Conservation (phyloP, 2,113 vertebrate species). For the Peucedramus taeniatus region DNA sequence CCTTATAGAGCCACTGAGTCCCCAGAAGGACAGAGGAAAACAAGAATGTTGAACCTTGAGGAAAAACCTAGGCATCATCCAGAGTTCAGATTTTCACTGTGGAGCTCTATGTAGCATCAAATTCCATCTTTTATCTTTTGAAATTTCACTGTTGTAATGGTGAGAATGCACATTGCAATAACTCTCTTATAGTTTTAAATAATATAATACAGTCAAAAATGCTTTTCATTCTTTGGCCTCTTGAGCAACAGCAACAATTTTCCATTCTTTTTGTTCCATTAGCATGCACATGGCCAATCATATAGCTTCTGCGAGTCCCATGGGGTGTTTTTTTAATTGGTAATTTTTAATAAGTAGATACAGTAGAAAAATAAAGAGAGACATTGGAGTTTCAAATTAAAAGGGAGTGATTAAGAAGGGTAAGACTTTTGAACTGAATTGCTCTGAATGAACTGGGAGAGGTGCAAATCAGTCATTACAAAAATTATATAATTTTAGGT, state of each 20-base stretch:
- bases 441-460: conserved; percentile 30
- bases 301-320: neutral
- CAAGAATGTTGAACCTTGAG: neutral
- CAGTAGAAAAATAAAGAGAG: conserved; percentile 28
- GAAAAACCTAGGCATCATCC: neutral
- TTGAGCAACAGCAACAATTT: conserved; percentile 15
- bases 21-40: neutral
- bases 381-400: conserved; percentile 48
- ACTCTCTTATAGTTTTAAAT: neutral
- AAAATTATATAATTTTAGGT: conserved; percentile 73
- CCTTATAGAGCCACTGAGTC: neutral
- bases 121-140: neutral
- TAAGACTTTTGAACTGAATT: conserved; percentile 49
- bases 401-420: conserved; percentile 62
- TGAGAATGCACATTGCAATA: neutral
- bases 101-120: neutral
- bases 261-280: conserved; percentile 47
- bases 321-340: conserved; percentile 27
- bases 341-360: conserved; percentile 67
- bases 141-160: neutral
- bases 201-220: neutral
- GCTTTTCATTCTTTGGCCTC: neutral
- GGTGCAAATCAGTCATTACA: conserved; percentile 68
- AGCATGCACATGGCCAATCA: conserved; percentile 12
- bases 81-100: neutral